Base-by-base conservation (phyloP, 2,797 vertebrate species). In the Graptemys geographica region DNA sequence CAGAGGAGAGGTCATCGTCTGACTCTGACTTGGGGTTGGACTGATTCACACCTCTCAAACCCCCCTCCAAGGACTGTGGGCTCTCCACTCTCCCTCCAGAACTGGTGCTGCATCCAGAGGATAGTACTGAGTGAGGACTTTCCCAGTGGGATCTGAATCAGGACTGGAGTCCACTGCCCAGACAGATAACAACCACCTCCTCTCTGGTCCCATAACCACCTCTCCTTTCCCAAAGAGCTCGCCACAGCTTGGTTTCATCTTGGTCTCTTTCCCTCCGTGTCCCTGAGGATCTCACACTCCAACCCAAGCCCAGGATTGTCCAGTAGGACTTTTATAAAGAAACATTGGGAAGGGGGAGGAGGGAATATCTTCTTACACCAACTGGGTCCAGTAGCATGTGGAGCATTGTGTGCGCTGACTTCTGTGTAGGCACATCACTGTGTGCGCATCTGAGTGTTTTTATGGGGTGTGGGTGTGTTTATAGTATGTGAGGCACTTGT, bases 1-100 rank as follows among this genome's bases (percentile, higher is more conserved):
- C 97, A 23, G 98, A 98, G 0, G 98, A 98, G 96, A 95, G 94
- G 51, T 97, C 97, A 3, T 94, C 87, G 3, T 96, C 89, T 9
- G 95, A 98, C 97, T 96, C 96, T 3, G 94, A 98, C 96, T 89
- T 98, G 97, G 95, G 96, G 72, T 76, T 95, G 83, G 97, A 96
- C 91, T 99, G 98, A 90, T 1, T 49, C 8, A 1, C 52, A 27
- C 4, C 53, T 49, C 76, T 47, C 47, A 44, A 44, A 44, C 0
- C 0, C 37, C 82, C 79, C 79, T 47, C 85, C 2, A 1, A 25
- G 89, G 91, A 86, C 92, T 33, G 23, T 51, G 95, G 89, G 90
- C 95, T 84, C 89, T 92, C 87, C 25, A 8, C 84, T 81, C 92
- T 83, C 88, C 95, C 78, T 69, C n/a, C 4, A 1, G 96, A 95